Conservation (phyloP, 2,797 vertebrate genomes). For the Intellagama lesueurii region DNA sequence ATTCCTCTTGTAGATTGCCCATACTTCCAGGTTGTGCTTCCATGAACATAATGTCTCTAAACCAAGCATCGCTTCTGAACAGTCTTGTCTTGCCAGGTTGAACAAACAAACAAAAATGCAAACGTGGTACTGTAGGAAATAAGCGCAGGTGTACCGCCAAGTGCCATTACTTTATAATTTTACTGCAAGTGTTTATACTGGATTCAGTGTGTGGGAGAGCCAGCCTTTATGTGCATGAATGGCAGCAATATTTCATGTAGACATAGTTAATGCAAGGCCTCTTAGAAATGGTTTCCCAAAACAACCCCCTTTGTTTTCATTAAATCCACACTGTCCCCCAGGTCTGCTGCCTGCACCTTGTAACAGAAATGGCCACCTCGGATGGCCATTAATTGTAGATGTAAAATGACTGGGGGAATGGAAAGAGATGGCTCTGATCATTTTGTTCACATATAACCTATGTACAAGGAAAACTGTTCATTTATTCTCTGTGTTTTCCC, state of each 20-base stretch:
- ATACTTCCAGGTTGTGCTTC: not conserved
- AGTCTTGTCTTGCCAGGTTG: not conserved
- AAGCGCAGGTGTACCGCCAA: not conserved
- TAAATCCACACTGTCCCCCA: not conserved
- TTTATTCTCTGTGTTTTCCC: constrained; percentile 6
- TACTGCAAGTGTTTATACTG: not conserved
- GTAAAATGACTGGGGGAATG: constrained; percentile 12
- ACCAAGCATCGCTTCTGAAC: not conserved
- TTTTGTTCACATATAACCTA: constrained; percentile 35
- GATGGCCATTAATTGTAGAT: constrained; percentile 7
- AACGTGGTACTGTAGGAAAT: not conserved
- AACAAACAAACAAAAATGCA: not conserved
- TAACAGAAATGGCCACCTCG: constrained; percentile 12
- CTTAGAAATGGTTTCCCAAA: not conserved
- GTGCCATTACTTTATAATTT: not conserved
- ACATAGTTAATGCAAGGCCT: not conserved
- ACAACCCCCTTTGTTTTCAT: constrained; percentile 33
- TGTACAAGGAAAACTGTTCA: constrained; percentile 15
- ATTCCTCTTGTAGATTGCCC: not conserved
- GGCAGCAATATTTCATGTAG: constrained; percentile 14
- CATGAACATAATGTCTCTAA: not conserved
- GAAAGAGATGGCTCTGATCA: constrained; percentile 25
- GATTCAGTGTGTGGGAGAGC: constrained; percentile 1
- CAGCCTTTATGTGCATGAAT: constrained; percentile 5
- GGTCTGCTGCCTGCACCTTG: not conserved